phyloP scores from a whole-genome alignment of 2,888 invertebrate genomes.

The Rambutsinella grinnellia region DNA sequence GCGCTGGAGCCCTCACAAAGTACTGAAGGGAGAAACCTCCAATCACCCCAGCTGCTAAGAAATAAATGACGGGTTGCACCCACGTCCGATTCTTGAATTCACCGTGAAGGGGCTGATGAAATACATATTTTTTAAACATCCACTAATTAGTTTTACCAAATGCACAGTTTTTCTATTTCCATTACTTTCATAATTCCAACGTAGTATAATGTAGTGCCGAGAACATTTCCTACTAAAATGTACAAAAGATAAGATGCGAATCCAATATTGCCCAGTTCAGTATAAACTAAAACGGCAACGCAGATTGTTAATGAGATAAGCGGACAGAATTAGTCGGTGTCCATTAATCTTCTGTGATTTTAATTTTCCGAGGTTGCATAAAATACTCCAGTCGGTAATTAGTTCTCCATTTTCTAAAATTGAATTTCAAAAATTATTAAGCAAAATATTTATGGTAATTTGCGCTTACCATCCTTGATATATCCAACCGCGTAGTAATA shows the following conservation, averaged over 20 bases:
- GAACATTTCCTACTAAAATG: constrained; percentile 85
- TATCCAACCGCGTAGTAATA: constrained; percentile 63
- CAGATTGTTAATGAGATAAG: constrained; percentile 51
- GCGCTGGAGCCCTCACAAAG: constrained; percentile 59
- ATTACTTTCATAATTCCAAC: constrained; percentile 84
- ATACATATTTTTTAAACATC: background rate
- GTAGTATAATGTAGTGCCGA: constrained; percentile 85
- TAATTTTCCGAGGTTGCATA: constrained; percentile 50
- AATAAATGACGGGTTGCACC: constrained; percentile 63
- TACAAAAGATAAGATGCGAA: constrained; percentile 85
- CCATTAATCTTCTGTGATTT: constrained; percentile 35
- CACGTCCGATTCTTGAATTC: constrained; percentile 64
- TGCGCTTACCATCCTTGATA: constrained; percentile 44
- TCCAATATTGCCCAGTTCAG: constrained; percentile 70
- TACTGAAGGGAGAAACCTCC: constrained; percentile 60
- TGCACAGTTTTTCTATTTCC: constrained; percentile 53
- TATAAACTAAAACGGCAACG: constrained; percentile 59
- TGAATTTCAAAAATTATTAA: constrained; percentile 11
- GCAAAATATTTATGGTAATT: background rate
- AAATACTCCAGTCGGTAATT: constrained; percentile 47
- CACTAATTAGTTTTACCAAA: background rate
- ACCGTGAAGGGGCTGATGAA: constrained; percentile 59
- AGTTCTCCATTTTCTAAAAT: constrained; percentile 40
- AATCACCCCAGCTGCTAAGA: constrained; percentile 51
- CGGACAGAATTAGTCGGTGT: constrained; percentile 61